Evolutionary conservation across 2,888 invertebrate genomes (phyloP).

Genomic region (Agrenia bidenticulata): DNA sequence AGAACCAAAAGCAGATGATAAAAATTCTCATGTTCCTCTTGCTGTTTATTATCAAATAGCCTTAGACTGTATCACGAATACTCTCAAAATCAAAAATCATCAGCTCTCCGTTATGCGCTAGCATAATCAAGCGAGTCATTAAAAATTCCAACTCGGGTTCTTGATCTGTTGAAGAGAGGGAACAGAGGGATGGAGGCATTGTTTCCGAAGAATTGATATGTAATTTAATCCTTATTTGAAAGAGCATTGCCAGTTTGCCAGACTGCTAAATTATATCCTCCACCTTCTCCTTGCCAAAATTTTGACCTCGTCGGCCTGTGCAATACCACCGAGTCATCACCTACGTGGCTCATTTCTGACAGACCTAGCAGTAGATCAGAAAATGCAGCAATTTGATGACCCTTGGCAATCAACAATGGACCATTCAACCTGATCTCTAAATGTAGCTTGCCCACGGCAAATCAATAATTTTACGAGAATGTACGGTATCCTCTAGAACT

Average conservation of each 20-base stretch:
- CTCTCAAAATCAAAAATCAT: background rate
- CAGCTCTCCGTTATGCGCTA: background rate
- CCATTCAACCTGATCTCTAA: too few relatives aligned
- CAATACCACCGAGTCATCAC: too few relatives aligned
- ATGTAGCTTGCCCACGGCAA: too few relatives aligned
- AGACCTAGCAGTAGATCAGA: background rate
- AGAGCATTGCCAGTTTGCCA: background rate
- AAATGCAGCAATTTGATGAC: background rate
- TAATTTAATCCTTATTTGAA: background rate
- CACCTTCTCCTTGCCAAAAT: background rate
- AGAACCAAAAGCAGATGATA: background rate
- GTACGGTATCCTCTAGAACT: too few relatives aligned
- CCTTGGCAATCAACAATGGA: too few relatives aligned
- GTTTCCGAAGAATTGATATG: background rate
- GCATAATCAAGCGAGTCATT: constrained; percentile 7
- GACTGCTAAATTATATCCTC: background rate
- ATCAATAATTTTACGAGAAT: too few relatives aligned
- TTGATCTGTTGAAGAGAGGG: background rate
- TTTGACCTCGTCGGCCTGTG: constrained; percentile 1
- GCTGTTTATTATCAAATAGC: background rate
- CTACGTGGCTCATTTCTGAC: too few relatives aligned
- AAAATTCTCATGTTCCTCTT: background rate
- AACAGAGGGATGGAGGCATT: too few relatives aligned
- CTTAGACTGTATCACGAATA: background rate
- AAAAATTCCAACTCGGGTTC: constrained; percentile 2